Percentiles rank a stretch among this genome's conserved stretches.
These are phyloP conservation scores for Aplochiton taeniatus DNA, from an alignment of 2,797 vertebrate genomes.

Conservation along the genomic window DNA sequence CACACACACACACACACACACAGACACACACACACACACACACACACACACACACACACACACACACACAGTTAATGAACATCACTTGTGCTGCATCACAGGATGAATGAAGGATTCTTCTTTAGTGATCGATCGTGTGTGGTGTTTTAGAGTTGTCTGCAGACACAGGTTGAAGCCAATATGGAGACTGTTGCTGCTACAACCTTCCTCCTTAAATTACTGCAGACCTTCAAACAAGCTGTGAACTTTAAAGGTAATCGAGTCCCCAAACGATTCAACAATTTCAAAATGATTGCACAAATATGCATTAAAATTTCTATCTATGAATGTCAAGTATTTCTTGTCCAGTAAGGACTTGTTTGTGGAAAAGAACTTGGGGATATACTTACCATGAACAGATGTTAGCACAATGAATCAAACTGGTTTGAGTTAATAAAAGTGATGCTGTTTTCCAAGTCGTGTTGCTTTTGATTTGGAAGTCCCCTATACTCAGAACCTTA, in stretches of 20 bases:
- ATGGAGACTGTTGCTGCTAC: too few relatives aligned
- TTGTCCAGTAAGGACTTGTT: too few relatives aligned
- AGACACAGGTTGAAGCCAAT: too few relatives aligned
- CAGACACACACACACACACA: constrained; percentile 24
- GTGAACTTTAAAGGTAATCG: neutral
- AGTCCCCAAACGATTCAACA: neutral
- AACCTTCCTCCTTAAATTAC: too few relatives aligned
- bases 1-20: constrained; percentile 22
- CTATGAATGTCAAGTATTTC: constrained; percentile 40
- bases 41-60: constrained; percentile 21
- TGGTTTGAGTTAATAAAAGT: neutral
- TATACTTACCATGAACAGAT: constrained; percentile 43
- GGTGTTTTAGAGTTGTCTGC: too few relatives aligned
- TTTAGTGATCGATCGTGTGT: too few relatives aligned
- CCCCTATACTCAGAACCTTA: too few relatives aligned
- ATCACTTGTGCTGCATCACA: too few relatives aligned
- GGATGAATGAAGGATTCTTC: too few relatives aligned
- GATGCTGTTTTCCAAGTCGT: too few relatives aligned
- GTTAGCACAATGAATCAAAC: neutral
- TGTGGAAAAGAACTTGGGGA: constrained; percentile 5
- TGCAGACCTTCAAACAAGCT: neutral
- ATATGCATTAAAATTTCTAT: constrained; percentile 34
- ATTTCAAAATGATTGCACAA: neutral
- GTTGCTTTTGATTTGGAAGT: too few relatives aligned
- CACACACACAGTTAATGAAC: constrained; percentile 4